Evolutionary conservation across 1,140 invertebrate species (phyloP).

Genomic region (Globodera rostochiensis): DNA sequence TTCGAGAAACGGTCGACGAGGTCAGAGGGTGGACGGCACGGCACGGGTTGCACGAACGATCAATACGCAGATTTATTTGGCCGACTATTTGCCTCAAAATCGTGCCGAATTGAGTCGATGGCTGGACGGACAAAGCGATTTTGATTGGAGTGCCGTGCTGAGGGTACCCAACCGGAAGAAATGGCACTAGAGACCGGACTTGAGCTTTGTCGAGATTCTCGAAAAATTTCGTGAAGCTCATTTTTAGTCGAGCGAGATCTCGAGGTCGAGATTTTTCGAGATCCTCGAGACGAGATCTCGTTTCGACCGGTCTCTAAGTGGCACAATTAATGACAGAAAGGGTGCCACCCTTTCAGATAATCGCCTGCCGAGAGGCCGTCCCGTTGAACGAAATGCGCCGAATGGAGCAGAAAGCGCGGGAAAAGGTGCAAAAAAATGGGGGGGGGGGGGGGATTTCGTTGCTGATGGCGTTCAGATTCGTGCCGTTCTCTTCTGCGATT

Average conservation of each 20-base stretch:
- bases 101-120: constrained; percentile 53
- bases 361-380: constrained; percentile 37
- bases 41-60: background rate
- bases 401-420: constrained; percentile 46
- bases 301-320: too few species aligned
- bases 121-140: constrained; percentile 42
- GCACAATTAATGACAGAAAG: too few species aligned
- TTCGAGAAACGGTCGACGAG: constrained; percentile 54
- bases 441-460: too few species aligned
- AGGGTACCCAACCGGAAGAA: constrained; percentile 14
- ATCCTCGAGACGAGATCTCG: too few species aligned
- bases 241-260: too few species aligned
- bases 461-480: constrained; percentile 1
- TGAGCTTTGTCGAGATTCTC: too few species aligned
- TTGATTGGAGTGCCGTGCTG: constrained; percentile 54
- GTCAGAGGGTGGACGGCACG: constrained; percentile 18
- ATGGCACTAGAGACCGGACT: too few species aligned
- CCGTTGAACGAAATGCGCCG: constrained; percentile 29
- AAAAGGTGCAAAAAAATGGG: constrained; percentile 35
- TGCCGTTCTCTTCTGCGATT: constrained; percentile 33
- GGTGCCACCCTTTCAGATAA: constrained; percentile 13
- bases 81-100: constrained; percentile 63
- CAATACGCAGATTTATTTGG: constrained; percentile 55
- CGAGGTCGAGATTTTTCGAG: too few species aligned
- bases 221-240: too few species aligned